A percentile compares a stretch with the other conserved stretches of the same genome.
These are phyloP conservation scores for Metridium senile DNA, from an alignment of 92 coral and sea anemone genomes.

Conservation along the genomic window DNA sequence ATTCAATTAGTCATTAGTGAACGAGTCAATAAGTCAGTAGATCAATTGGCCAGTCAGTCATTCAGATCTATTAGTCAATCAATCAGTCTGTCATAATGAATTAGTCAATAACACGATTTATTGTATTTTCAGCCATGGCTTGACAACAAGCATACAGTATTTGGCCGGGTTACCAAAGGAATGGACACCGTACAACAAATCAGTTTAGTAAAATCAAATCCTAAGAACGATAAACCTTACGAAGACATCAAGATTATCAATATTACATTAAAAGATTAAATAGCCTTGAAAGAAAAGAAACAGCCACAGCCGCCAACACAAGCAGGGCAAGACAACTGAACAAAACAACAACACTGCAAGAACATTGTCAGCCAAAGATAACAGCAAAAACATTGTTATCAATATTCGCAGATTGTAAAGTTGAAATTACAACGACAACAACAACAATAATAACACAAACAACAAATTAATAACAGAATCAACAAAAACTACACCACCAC, in stretches of 20 bases:
- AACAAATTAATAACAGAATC: no score
- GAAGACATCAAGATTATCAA: conserved; percentile 92
- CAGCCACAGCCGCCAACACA: no score
- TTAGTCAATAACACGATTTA: not conserved
- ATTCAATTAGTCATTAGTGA: no score
- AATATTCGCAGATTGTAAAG: no score
- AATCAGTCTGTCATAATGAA: not conserved
- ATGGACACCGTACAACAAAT: conserved; percentile 93
- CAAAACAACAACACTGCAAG: not conserved
- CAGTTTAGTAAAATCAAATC: conserved; percentile 79
- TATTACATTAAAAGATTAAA: conserved; percentile 64
- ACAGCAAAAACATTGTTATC: no score
- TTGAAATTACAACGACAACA: no score
- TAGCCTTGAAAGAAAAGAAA: no score
- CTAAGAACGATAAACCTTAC: conserved; percentile 94
- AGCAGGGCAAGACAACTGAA: no score
- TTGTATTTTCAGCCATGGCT: conserved; percentile 87
- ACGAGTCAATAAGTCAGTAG: no score
- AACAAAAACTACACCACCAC: no score
- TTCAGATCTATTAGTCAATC: not conserved
- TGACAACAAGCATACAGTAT: conserved; percentile 97
- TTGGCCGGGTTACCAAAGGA: conserved; percentile 90
- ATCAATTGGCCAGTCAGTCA: not conserved
- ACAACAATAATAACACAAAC: no score
- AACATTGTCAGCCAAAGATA: no score